Conservation (phyloP, 2,888 invertebrate genomes). For the Microctonus brassicae region DNA sequence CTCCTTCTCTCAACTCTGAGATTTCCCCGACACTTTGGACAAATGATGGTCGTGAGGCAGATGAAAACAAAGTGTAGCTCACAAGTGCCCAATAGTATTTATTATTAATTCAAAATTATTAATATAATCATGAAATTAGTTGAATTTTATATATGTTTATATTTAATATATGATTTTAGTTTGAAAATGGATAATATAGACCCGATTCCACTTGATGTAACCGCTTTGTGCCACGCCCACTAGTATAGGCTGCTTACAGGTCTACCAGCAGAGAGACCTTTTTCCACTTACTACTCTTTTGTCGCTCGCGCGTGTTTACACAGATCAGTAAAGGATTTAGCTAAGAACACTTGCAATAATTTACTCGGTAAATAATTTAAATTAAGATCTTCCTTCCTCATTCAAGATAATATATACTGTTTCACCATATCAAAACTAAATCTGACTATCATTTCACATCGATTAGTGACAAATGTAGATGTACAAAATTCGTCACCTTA, state of each 20-base stretch:
- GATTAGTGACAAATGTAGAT: neutral
- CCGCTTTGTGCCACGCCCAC: slow-evolving; percentile 23
- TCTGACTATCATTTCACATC: slow-evolving; percentile 32
- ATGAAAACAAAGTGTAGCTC: neutral
- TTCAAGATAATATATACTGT: neutral
- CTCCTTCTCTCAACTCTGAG: neutral
- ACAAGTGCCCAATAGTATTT: neutral
- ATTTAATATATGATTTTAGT: neutral
- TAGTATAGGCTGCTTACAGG: neutral
- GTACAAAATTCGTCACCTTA: too few relatives aligned
- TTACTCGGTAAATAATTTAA: neutral
- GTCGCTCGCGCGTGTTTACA: slow-evolving; percentile 19
- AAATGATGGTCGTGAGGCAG: neutral
- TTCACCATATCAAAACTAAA: neutral
- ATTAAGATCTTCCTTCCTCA: neutral
- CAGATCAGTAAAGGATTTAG: slow-evolving; percentile 22
- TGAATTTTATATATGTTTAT: neutral
- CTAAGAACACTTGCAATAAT: neutral
- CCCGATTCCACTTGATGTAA: slow-evolving; percentile 8
- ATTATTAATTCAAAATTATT: neutral
- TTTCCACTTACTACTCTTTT: slow-evolving; percentile 9
- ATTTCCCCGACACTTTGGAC: slow-evolving; percentile 2
- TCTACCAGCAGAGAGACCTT: neutral
- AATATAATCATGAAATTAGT: neutral
- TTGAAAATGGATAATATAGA: neutral